A percentile compares a stretch with the other conserved stretches of the same genome.
These are phyloP conservation scores for Camelus dromedarius DNA, from an alignment of 2,113 vertebrate species.

Conservation along the genomic window DNA sequence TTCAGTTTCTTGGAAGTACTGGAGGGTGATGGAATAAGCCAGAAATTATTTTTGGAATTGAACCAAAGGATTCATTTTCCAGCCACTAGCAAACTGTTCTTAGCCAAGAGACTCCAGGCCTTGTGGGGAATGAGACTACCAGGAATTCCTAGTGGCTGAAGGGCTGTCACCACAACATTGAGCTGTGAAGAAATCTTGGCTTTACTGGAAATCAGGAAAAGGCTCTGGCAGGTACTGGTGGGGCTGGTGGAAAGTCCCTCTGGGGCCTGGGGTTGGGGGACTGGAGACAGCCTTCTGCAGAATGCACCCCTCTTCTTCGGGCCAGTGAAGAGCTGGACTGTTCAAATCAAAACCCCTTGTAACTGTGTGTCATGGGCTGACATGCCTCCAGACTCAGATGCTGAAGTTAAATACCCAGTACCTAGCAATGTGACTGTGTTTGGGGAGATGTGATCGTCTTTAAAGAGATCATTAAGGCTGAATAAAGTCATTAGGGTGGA, in stretches of 20 bases:
- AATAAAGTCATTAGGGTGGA: neutral
- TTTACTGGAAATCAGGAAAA: conserved; percentile 68
- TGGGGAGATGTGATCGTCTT: neutral
- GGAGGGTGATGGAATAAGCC: neutral
- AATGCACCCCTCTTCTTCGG: neutral
- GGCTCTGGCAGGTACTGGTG: conserved; percentile 33
- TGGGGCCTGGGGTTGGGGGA: neutral
- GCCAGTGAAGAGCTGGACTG: neutral
- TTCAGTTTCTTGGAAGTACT: conserved; percentile 74
- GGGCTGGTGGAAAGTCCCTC: conserved; percentile 47
- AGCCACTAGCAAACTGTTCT: conserved; percentile 48
- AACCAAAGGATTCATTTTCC: conserved; percentile 41
- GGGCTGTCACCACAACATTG: neutral
- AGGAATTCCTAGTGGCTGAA: conserved; percentile 53
- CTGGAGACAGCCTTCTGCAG: conserved; percentile 16
- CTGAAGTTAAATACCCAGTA: neutral
- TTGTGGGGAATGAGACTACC: conserved; percentile 50
- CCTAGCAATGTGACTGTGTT: neutral
- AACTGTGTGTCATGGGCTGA: neutral
- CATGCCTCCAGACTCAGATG: neutral
- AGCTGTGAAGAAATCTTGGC: conserved; percentile 45
- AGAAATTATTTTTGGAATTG: conserved; percentile 62
- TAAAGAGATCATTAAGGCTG: neutral
- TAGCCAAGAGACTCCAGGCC: neutral
- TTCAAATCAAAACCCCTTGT: neutral